Evolutionary conservation across 2,888 invertebrate genomes (phyloP), one percentile per base, ranked within the genome.

Genomic region (Alsophila aescularia): DNA sequence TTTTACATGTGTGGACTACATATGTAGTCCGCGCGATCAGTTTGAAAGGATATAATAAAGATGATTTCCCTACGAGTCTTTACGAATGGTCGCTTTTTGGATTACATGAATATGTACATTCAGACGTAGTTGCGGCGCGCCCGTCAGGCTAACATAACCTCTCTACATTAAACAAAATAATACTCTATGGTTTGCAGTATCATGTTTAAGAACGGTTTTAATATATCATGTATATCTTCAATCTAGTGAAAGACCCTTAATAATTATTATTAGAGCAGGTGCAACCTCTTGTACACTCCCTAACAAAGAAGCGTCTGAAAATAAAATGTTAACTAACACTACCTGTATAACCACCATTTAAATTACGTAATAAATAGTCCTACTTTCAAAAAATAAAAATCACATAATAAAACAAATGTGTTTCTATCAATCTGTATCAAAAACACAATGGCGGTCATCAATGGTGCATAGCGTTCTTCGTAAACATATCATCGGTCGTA

Each of bases 351-450:
- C 39, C n/a, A n/a, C n/a, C n/a, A 49, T 49, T 39, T 24, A 43
- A 39, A 49, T 54, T 43, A 54, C 29, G 43, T 34, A 54, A 54
- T 49, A 18, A 53, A 48, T 36, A 37, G 39, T 43, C 16, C 32
- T 42, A 54, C 54, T 54, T 49, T 54, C 49, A 27, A 49, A 58
- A 50, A 56, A 58, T 55, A 55, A 56, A 56, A 57, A 53, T 56
- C 44, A 56, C 42, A 44, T 43, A 55, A 56, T 52, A 52, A 58
- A 42, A 52, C 32, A 47, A 52, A 58, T 60, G 57, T 56, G 31
- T 49, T 52, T 55, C 57, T 54, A 58, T 65, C 52, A 63, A 63
- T 65, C 63, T 57, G 47, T 52, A 65, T 57, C 60, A 63, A 31
- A 42, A 41, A n/a, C 56, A 61, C 63, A 65, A 61, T 58, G 40